Evolutionary conservation across 2,888 invertebrate genomes (phyloP).

Genomic region (Rhagophthalmus giganteus): DNA sequence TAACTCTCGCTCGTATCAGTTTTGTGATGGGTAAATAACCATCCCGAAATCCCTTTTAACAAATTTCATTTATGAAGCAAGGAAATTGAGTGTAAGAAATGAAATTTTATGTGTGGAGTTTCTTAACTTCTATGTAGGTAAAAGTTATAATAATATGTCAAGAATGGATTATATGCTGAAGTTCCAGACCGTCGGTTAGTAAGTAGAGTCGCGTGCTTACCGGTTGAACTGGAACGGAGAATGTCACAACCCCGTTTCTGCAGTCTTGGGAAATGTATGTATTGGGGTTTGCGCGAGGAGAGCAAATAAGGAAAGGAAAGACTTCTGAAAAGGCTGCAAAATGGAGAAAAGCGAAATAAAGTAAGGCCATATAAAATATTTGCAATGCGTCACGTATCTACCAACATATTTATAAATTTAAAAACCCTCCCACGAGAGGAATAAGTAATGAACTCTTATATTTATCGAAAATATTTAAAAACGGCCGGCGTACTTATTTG

Average conservation of each 20-base stretch:
- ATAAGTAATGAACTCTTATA: too few species aligned
- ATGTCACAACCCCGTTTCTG: constrained; percentile 30
- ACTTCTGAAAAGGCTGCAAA: constrained; percentile 8
- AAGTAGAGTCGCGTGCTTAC: constrained; percentile 29
- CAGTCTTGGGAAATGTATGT: constrained; percentile 30
- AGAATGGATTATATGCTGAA: constrained; percentile 23
- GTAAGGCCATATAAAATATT: constrained; percentile 21
- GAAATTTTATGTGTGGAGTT: constrained; percentile 10
- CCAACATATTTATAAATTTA: neutral
- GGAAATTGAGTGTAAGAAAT: constrained; percentile 15
- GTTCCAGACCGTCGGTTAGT: constrained; percentile 29
- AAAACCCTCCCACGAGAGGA: neutral
- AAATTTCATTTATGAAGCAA: constrained; percentile 3
- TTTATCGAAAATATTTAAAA: too few species aligned
- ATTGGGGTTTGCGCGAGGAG: constrained; percentile 21
- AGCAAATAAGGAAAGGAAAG: constrained; percentile 17
- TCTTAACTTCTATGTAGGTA: constrained; percentile 19
- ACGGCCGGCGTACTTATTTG: too few species aligned
- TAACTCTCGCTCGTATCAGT: neutral
- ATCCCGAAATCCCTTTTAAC: neutral
- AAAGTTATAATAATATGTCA: constrained; percentile 28
- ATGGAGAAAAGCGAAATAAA: constrained; percentile 15
- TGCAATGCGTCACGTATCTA: constrained; percentile 12
- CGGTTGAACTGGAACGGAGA: constrained; percentile 26
- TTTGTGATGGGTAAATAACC: constrained; percentile 1